Evolutionary conservation across 2,113 vertebrate species (phyloP), one percentile per base, ranked within the genome.

Genomic region (Tor tambroides): DNA sequence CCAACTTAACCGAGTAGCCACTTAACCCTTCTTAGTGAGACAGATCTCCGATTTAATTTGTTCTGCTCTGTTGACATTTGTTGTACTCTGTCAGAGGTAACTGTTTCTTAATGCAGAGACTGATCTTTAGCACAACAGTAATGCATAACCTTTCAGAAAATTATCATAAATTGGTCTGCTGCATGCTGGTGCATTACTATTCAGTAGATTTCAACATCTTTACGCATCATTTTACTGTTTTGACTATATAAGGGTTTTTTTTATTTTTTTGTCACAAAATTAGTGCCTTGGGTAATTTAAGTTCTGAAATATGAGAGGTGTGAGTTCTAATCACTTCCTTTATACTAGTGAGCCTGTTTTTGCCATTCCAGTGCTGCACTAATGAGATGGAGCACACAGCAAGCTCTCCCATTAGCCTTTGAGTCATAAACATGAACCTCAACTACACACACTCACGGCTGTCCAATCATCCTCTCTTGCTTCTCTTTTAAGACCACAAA

Each of bases 381-480:
- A 83, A 89, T 89, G 85, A 86, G 75, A 43, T 41, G 26, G 32
- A 85, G 84, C 74, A 46, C 65, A 41, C 85, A 85, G 54, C 76
- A 81, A 81, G 54, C 23, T 49, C 82, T 89, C 80, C 72, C 82
- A 83, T 89, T 83, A 87, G 79, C 72, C 72, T 89, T 85, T 83
- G 35, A 87, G 72, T 56, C 56, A 65, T 74, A 49, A 83, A 67
- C 56, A 83, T 76, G 41, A 75, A 67, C 85, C 35, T 69, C 28
- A 12, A 74, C 30, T 49, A 35, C 41, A 84, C 43, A 84, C 46
- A 51, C 35, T 65, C 28, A 46, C 28, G 75, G 32, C 51, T 43
- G 30, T 61, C 72, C 71, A 79, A 78, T 76, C 67, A 80, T 61
- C 6, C 51, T 59, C 38, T 79, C 38, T 51, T 6, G 28, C 23